phyloP scores from a whole-genome alignment of 2,888 invertebrate genomes.

The Pristionchus exspectatus region DNA sequence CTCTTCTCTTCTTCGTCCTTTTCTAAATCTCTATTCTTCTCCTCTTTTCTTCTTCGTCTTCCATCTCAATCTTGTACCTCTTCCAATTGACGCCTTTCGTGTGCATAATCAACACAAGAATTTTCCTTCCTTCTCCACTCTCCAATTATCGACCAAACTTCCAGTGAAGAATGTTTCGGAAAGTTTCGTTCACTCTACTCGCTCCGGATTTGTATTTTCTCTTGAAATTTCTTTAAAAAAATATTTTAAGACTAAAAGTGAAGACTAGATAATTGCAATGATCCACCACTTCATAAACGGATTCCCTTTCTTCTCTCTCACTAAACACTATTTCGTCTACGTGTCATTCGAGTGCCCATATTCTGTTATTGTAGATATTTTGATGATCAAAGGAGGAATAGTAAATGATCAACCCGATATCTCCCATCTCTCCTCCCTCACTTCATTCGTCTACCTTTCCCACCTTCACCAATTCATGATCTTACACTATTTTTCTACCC shows the following conservation, averaged over 20 bases:
- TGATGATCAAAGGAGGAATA: conserved; percentile 20
- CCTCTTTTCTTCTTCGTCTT: conserved; percentile 20
- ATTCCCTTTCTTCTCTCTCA: neutral
- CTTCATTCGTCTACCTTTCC: neutral
- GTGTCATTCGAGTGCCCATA: neutral
- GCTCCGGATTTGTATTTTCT: neutral
- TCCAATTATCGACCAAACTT: neutral
- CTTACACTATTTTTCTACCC: neutral
- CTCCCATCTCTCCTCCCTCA: neutral
- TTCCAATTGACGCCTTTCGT: conserved; percentile 17
- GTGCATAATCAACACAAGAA: conserved; percentile 16
- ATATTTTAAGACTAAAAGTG: neutral
- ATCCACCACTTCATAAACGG: neutral
- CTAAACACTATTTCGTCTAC: neutral
- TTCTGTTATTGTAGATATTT: neutral
- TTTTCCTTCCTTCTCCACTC: conserved; percentile 2
- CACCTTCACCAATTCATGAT: neutral
- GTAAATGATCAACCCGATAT: conserved; percentile 42
- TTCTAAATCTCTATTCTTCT: neutral
- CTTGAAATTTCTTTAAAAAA: neutral
- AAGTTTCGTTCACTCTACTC: neutral
- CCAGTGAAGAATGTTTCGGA: neutral
- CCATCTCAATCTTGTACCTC: conserved; percentile 50
- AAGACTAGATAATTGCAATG: neutral
- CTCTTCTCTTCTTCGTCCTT: neutral